phyloP scores from a whole-genome alignment of 2,113 vertebrate genomes.

The Lasiurus borealis region DNA sequence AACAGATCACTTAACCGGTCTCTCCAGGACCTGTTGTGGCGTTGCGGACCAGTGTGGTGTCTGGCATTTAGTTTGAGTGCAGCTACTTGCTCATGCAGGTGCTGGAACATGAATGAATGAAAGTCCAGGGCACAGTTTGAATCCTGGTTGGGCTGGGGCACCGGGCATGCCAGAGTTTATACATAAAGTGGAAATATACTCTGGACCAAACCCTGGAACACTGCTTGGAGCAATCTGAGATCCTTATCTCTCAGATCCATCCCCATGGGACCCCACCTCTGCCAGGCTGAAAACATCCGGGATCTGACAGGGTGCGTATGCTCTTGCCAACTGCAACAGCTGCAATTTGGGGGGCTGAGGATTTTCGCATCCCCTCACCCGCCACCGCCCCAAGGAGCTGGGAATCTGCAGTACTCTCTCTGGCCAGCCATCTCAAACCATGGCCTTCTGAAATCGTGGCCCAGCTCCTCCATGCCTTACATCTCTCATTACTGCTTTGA shows the following conservation, averaged over 20 bases:
- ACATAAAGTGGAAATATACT: not conserved
- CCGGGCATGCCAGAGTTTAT: not conserved
- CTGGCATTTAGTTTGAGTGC: not conserved
- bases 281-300: not conserved
- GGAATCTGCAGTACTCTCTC: not conserved
- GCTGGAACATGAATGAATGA: not conserved
- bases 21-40: not conserved
- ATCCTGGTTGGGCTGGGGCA: not conserved
- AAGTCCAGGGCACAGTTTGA: not conserved
- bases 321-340: not conserved
- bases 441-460: not conserved
- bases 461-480: not conserved
- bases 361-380: not conserved
- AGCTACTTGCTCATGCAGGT: not conserved
- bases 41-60: not conserved
- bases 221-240: not conserved
- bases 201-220: not conserved
- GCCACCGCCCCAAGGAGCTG: not conserved
- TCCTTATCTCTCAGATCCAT: not conserved
- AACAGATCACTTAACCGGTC: not conserved
- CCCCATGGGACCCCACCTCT: rapidly evolving
- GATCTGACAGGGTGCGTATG: rapidly evolving
- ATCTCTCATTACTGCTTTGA: not conserved
- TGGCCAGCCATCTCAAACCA: not conserved
- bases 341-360: not conserved